Conservation (phyloP, 2,888 invertebrate species). For the Caenorhabditis afra region DNA sequence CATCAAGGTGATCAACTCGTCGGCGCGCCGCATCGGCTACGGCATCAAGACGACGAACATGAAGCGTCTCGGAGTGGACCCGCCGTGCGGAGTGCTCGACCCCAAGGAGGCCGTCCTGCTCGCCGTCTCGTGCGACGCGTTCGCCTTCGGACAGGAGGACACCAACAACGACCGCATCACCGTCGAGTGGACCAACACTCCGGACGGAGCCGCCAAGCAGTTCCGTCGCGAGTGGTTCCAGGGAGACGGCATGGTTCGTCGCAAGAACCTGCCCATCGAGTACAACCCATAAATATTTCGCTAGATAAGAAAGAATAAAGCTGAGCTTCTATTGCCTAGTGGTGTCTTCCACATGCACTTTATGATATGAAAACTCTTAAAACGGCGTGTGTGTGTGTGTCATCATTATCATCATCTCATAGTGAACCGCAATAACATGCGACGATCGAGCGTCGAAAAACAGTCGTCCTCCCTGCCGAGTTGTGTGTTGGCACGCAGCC, state of each 20-base stretch:
- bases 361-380: too few relatives aligned
- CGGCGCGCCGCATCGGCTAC: conserved; percentile 70
- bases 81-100: conserved; percentile 71
- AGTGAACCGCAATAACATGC: too few relatives aligned
- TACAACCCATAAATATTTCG: conserved; percentile 44
- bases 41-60: conserved; percentile 73
- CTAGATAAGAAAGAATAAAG: too few relatives aligned
- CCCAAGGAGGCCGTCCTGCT: conserved; percentile 67
- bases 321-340: too few relatives aligned
- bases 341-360: too few relatives aligned
- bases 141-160: conserved; percentile 58
- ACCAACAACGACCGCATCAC: conserved; percentile 60
- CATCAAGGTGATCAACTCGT: conserved; percentile 71
- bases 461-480: too few relatives aligned
- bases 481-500: too few relatives aligned
- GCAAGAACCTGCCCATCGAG: conserved; percentile 67
- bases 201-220: conserved; percentile 71
- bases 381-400: too few relatives aligned
- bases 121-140: conserved; percentile 58
- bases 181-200: conserved; percentile 69
- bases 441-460: too few relatives aligned
- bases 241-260: conserved; percentile 71
- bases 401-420: too few relatives aligned
- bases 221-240: conserved; percentile 75
- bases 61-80: conserved; percentile 71